Conservation (phyloP, 2,797 vertebrate species). For the Antrozous pallidus region DNA sequence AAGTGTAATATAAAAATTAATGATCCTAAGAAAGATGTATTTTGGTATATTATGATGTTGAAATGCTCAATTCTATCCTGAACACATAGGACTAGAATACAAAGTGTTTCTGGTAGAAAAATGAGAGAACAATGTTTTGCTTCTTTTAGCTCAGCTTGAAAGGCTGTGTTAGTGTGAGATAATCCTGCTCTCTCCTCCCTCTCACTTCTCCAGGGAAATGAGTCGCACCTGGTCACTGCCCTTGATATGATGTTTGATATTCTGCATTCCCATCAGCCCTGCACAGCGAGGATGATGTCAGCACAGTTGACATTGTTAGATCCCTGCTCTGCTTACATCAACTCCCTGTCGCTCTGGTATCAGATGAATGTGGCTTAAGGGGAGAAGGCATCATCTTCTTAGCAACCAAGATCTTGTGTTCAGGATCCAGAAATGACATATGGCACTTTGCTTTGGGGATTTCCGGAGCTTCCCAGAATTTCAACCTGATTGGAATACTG, state of each 20-base stretch:
- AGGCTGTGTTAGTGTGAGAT: conserved; percentile 72
- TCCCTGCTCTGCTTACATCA: conserved; percentile 80
- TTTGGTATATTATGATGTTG: conserved; percentile 46
- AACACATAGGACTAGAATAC: conserved; percentile 67
- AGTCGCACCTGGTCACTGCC: conserved; percentile 83
- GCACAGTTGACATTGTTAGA: conserved; percentile 82
- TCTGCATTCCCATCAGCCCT: conserved; percentile 80
- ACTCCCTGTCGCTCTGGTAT: conserved; percentile 67
- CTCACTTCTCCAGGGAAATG: conserved; percentile 79
- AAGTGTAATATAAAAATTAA: conserved; percentile 26
- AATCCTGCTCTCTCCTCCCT: conserved; percentile 74
- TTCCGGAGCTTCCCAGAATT: conserved; percentile 60
- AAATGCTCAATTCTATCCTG: conserved; percentile 63
- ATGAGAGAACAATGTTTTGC: conserved; percentile 50
- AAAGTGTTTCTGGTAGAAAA: conserved; percentile 67
- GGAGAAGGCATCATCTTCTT: conserved; percentile 48
- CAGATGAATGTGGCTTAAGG: conserved; percentile 53
- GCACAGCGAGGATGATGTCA: conserved; percentile 82
- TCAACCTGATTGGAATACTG: conserved; percentile 51
- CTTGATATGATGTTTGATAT: conserved; percentile 79
- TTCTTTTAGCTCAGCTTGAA: conserved; percentile 63
- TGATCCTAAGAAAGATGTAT: neutral
- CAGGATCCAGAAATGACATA: conserved; percentile 62
- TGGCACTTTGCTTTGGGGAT: conserved; percentile 61
- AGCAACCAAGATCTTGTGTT: conserved; percentile 50